phyloP scores from a whole-genome alignment of 2,888 invertebrate genomes.

The Rhodophaea formosa region DNA sequence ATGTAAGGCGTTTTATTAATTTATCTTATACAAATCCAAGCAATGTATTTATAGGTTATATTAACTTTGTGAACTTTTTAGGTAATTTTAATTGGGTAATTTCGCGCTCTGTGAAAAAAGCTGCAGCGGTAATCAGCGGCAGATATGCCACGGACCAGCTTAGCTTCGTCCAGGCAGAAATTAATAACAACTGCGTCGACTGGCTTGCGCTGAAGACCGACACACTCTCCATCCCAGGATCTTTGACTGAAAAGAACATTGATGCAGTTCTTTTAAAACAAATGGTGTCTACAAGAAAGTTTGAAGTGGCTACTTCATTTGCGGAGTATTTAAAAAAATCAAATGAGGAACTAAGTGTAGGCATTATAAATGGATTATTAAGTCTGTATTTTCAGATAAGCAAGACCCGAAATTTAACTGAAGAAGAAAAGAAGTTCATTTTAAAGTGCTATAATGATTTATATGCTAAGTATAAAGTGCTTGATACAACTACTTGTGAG shows the following conservation, averaged over 20 bases:
- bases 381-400: constrained; percentile 71
- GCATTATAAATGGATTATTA: constrained; percentile 81
- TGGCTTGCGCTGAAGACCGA: constrained; percentile 68
- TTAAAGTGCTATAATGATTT: constrained; percentile 71
- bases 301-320: constrained; percentile 80
- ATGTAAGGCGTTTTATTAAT: constrained; percentile 30
- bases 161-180: constrained; percentile 48
- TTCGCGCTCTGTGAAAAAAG: constrained; percentile 28
- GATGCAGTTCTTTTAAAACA: constrained; percentile 82
- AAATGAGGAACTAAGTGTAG: constrained; percentile 76
- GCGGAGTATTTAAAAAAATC: constrained; percentile 74
- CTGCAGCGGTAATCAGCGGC: constrained; percentile 17
- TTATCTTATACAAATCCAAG: constrained; percentile 1
- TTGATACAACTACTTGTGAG: constrained; percentile 83
- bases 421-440: constrained; percentile 78
- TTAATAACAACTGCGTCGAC: constrained; percentile 43
- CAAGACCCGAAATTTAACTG: constrained; percentile 47
- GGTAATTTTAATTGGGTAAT: constrained; percentile 32
- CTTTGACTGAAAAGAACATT: constrained; percentile 73
- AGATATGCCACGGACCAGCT: constrained; percentile 44
- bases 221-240: constrained; percentile 56
- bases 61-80: constrained; percentile 32
- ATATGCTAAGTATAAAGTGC: constrained; percentile 73
- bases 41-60: background rate
- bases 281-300: constrained; percentile 64